phyloP scores from a whole-genome alignment of 2,888 invertebrate genomes.

The Brachypalpus laphriformis region DNA sequence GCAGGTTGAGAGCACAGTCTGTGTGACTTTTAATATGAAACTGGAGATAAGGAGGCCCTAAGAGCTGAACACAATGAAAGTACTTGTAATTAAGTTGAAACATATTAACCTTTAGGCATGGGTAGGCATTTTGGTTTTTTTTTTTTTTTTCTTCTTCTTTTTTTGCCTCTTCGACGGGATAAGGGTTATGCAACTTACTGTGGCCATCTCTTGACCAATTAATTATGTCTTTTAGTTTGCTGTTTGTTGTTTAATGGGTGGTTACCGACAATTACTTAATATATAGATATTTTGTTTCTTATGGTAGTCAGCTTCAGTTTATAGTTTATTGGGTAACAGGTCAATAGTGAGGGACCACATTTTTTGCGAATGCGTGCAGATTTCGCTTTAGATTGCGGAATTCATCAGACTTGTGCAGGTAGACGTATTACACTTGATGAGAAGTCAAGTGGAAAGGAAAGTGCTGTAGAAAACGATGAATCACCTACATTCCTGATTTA shows the following conservation, averaged over 20 bases:
- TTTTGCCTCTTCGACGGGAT: slow-evolving; percentile 1
- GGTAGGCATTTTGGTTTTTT: slow-evolving; percentile 5
- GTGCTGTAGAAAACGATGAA: not conserved
- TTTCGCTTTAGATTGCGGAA: slow-evolving; percentile 1
- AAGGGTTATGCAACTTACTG: slow-evolving; percentile 44
- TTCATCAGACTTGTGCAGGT: not conserved
- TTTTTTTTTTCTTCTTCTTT: too few relatives aligned
- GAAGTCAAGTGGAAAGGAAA: slow-evolving; percentile 16
- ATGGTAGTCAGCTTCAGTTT: not conserved
- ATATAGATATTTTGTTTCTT: not conserved
- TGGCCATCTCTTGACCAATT: slow-evolving; percentile 39
- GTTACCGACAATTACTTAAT: slow-evolving; percentile 44
- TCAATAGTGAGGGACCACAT: not conserved
- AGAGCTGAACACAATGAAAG: slow-evolving; percentile 44
- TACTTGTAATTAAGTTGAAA: slow-evolving; percentile 44
- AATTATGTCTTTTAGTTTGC: slow-evolving; percentile 52
- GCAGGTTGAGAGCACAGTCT: slow-evolving; percentile 5
- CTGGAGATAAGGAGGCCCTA: slow-evolving; percentile 32
- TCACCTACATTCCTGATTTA: too few relatives aligned
- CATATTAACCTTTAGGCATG: slow-evolving; percentile 45
- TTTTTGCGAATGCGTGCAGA: not conserved
- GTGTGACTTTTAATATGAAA: not conserved
- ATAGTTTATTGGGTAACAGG: slow-evolving; percentile 28
- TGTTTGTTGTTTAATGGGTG: slow-evolving; percentile 31
- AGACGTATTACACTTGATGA: not conserved